A percentile compares a stretch with the other conserved stretches of the same genome.
Evolutionary conservation across 2,113 vertebrate species (phyloP).

Genomic region (Odocoileus hemionus): DNA sequence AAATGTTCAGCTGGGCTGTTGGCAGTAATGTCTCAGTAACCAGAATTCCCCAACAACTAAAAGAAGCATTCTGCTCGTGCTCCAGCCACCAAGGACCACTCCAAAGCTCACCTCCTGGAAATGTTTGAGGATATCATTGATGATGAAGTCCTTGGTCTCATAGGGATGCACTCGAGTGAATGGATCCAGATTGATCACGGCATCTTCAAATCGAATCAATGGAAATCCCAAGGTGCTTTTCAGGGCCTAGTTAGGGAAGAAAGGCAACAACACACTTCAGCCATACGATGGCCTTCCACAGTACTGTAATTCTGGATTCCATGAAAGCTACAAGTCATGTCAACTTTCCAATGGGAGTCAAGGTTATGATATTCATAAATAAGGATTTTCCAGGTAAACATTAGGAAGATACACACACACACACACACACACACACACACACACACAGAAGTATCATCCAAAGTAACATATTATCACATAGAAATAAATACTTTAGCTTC

Average conservation of each 20-base stretch:
- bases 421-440: not conserved
- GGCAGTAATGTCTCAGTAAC: not conserved
- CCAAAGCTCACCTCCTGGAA: slow-evolving; percentile 90
- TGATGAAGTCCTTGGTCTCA: slow-evolving; percentile 96
- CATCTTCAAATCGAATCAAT: slow-evolving; percentile 95
- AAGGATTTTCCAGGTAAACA: not conserved
- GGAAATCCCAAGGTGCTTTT: slow-evolving; percentile 94
- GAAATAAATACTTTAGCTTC: not conserved
- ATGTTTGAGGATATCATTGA: slow-evolving; percentile 96
- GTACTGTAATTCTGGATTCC: not conserved
- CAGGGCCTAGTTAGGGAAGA: slow-evolving; percentile 82
- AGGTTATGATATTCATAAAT: not conserved
- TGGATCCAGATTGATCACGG: slow-evolving; percentile 95
- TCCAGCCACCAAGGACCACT: not conserved
- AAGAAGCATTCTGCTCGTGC: not conserved
- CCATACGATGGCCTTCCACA: not conserved
- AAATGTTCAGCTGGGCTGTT: not conserved
- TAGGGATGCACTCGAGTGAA: slow-evolving; percentile 96
- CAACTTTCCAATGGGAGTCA: not conserved
- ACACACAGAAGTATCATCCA: not conserved
- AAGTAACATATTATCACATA: not conserved
- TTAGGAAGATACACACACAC: not conserved
- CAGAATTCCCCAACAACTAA: not conserved
- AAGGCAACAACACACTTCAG: not conserved
- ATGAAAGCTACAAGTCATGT: not conserved